These are phyloP conservation scores for Leptopilina myrica DNA, from an alignment of 2,888 invertebrate genomes.

Conservation along the genomic window DNA sequence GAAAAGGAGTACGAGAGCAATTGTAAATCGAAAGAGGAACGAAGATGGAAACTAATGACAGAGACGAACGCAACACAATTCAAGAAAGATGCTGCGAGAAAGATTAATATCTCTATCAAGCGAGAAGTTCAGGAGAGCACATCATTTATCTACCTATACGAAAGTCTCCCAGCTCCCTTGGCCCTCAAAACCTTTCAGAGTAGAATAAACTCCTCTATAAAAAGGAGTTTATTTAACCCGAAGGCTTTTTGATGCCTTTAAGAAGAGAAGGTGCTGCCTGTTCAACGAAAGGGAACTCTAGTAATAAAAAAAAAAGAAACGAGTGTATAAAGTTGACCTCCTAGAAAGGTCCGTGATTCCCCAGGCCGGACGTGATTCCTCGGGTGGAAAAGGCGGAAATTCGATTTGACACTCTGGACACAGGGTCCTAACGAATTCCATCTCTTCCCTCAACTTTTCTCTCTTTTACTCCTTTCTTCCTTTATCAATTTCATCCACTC, in stretches of 20 bases:
- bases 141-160: conserved; percentile 65
- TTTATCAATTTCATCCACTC: conserved; percentile 39
- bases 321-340: conserved; percentile 31
- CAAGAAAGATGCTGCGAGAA: conserved; percentile 51
- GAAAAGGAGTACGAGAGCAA: too few relatives aligned
- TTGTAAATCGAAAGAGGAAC: too few relatives aligned
- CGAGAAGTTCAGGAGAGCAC: conserved; percentile 68
- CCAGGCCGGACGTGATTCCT: conserved; percentile 59
- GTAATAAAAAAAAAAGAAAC: conserved; percentile 42
- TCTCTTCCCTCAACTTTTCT: conserved; percentile 41
- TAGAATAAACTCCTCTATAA: conserved; percentile 41
- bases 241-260: conserved; percentile 32
- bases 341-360: conserved; percentile 56
- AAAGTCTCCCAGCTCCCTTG: conserved; percentile 42
- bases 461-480: conserved; percentile 30
- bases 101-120: conserved; percentile 74
- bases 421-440: conserved; percentile 59
- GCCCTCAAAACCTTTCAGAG: conserved; percentile 39
- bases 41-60: too few relatives aligned
- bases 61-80: too few relatives aligned
- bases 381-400: conserved; percentile 57
- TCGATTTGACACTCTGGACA: conserved; percentile 63
- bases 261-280: conserved; percentile 28
- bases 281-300: conserved; percentile 1
- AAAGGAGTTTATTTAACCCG: conserved; percentile 66